Conservation (phyloP, 1,140 invertebrate species). For the Drosophila sucinea region DNA sequence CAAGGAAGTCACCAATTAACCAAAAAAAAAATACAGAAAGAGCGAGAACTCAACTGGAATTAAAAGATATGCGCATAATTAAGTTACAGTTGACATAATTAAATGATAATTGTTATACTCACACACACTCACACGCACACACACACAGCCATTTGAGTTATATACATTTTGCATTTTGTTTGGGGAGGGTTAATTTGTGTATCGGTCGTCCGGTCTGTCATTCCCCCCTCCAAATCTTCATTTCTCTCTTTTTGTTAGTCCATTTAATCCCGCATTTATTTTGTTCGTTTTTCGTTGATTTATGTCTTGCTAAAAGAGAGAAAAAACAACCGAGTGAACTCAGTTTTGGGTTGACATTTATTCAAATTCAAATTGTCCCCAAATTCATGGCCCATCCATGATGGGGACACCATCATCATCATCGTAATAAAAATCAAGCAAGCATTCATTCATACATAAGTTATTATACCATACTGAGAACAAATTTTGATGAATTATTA, state of each 20-base stretch:
- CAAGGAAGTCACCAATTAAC: conserved; percentile 74
- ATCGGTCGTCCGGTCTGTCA: conserved; percentile 64
- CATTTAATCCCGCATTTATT: conserved; percentile 76
- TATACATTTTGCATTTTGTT: conserved; percentile 34
- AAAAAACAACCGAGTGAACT: conserved; percentile 31
- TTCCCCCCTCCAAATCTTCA: conserved; percentile 25
- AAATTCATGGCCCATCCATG: conserved; percentile 13
- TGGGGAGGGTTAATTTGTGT: conserved; percentile 71
- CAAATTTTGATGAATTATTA: conserved; percentile 47
- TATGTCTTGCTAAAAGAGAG: conserved; percentile 75
- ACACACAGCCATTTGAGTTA: conserved; percentile 14
- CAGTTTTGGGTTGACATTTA: conserved; percentile 51
- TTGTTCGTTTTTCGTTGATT: conserved; percentile 68
- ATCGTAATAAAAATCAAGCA: conserved; percentile 42
- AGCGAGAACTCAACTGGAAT: conserved; percentile 53
- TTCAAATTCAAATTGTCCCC: conserved; percentile 61
- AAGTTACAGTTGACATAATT: conserved; percentile 83
- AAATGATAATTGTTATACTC: conserved; percentile 77
- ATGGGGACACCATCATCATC: conserved; percentile 12
- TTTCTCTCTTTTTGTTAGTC: conserved; percentile 33
- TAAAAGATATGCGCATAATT: conserved; percentile 76
- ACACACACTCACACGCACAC: conserved; percentile 27
- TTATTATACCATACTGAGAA: conserved; percentile 16
- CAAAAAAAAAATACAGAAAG: conserved; percentile 33
- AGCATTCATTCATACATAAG: conserved; percentile 38